Conservation (phyloP, 2,888 invertebrate genomes). For the Limenitis camilla region DNA sequence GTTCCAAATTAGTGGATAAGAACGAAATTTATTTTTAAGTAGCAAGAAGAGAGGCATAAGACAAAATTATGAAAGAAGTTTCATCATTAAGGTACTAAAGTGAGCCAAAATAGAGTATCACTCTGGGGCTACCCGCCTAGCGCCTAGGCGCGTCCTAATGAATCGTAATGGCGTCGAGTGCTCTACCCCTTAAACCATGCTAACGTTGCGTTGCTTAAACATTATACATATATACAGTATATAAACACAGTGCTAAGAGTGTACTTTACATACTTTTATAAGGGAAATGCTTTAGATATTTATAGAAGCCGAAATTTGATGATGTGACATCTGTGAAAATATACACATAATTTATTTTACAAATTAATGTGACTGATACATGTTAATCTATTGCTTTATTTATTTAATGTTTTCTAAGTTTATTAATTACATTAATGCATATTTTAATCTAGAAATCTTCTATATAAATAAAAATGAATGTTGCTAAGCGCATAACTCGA, state of each 20-base stretch:
- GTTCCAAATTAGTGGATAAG: not conserved
- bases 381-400: no score
- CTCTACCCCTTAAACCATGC: slow-evolving; percentile 17
- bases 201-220: slow-evolving; percentile 1
- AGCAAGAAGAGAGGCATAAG: not conserved
- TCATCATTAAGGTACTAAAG: slow-evolving; percentile 17
- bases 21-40: slow-evolving; percentile 1
- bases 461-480: no score
- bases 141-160: slow-evolving; percentile 17
- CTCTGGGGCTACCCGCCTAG: slow-evolving; percentile 12
- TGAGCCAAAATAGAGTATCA: slow-evolving; percentile 12
- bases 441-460: no score
- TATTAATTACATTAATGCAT: no score
- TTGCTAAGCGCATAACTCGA: no score
- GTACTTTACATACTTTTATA: slow-evolving; percentile 4
- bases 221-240: slow-evolving; percentile 1
- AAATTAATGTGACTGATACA: no score
- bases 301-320: no score
- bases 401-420: no score
- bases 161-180: slow-evolving; percentile 20
- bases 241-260: not conserved
- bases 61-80: slow-evolving; percentile 17
- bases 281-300: not conserved
- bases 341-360: no score
- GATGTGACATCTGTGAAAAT: no score